Evolutionary conservation across 1,140 invertebrate species (phyloP).

Genomic region (Rhagoletis pomonella): DNA sequence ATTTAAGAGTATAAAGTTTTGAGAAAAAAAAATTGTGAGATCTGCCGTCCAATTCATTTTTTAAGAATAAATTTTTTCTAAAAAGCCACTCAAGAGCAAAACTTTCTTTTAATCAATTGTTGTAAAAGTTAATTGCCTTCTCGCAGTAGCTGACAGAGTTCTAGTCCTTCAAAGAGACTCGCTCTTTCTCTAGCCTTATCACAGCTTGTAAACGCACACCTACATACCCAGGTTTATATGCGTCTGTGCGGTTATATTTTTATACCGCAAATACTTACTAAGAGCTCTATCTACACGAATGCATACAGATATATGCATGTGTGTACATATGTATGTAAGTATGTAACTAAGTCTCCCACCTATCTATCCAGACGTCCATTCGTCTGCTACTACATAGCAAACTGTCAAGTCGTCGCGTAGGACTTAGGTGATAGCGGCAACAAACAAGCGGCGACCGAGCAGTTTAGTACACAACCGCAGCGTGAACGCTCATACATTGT

Average conservation of each 20-base stretch:
- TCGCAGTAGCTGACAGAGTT: too few species aligned
- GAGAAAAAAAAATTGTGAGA: too few species aligned
- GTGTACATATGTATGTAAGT: background rate
- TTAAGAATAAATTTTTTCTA: too few species aligned
- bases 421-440: conserved; percentile 29
- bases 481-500: conserved; percentile 6
- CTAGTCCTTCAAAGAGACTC: too few species aligned
- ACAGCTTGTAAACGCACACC: too few species aligned
- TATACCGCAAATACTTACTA: conserved; percentile 5
- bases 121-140: too few species aligned
- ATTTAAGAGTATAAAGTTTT: too few species aligned
- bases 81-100: too few species aligned
- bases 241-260: background rate
- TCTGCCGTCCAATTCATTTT: too few species aligned
- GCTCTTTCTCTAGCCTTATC: too few species aligned
- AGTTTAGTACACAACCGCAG: conserved; percentile 26
- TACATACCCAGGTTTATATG: background rate
- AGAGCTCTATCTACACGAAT: background rate
- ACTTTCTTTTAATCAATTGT: too few species aligned
- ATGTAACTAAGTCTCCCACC: background rate
- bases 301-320: background rate
- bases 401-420: conserved; percentile 18
- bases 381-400: background rate
- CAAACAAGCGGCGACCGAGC: background rate
- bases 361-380: conserved; percentile 8